Evolutionary conservation across 2,113 vertebrate genomes (phyloP).

Genomic region (Vimba vimba): DNA sequence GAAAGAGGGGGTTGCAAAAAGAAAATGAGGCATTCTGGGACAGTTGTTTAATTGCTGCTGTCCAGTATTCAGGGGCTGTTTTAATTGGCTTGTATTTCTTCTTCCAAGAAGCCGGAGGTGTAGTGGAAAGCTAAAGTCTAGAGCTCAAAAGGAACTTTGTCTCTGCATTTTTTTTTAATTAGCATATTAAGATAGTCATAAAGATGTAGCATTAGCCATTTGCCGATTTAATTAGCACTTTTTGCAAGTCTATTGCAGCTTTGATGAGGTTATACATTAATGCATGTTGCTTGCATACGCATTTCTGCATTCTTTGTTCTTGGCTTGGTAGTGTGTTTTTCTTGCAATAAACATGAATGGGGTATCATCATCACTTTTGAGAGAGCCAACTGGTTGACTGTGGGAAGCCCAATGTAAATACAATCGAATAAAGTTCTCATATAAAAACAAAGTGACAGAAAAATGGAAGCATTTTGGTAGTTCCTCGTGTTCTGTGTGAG

Average conservation of each 20-base stretch:
- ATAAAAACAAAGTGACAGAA: background rate
- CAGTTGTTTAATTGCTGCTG: constrained; percentile 41
- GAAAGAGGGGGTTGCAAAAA: background rate
- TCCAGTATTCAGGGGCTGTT: constrained; percentile 48
- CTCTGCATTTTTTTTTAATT: constrained; percentile 23
- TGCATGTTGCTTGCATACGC: constrained; percentile 21
- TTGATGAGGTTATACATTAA: constrained; percentile 28
- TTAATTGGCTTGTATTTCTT: constrained; percentile 60
- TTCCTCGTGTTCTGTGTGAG: background rate
- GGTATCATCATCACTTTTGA: background rate
- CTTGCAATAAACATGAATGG: background rate
- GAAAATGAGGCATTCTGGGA: constrained; percentile 15
- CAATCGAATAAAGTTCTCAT: background rate
- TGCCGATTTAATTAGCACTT: constrained; percentile 29
- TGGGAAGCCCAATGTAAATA: background rate
- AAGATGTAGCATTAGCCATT: constrained; percentile 34
- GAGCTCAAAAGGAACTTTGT: constrained; percentile 6
- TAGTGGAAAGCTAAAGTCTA: constrained; percentile 26
- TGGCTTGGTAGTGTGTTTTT: background rate
- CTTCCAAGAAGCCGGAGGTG: constrained; percentile 17
- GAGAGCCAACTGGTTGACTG: background rate
- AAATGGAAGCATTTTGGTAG: background rate
- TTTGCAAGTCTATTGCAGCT: background rate
- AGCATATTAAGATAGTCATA: constrained; percentile 25
- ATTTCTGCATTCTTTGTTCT: constrained; percentile 21